phyloP scores from a whole-genome alignment of 2,888 invertebrate genomes.

The Coenonympha glycerion region DNA sequence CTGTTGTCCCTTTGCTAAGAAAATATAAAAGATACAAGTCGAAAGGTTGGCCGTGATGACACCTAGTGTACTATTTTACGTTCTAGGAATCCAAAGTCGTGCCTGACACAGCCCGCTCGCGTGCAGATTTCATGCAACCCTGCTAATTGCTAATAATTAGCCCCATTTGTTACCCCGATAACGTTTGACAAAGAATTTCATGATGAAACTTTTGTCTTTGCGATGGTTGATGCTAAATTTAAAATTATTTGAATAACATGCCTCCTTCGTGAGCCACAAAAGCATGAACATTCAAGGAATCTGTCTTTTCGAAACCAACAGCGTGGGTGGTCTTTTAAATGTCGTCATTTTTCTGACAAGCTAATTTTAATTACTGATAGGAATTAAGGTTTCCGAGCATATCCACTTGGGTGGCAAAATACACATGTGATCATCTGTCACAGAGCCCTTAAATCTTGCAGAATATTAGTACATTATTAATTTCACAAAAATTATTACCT shows the following conservation, averaged over 20 bases:
- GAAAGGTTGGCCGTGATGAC: slow-evolving; percentile 29
- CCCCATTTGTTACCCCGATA: slow-evolving; percentile 20
- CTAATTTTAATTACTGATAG: neutral
- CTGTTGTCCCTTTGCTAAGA: too few relatives aligned
- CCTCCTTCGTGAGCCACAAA: neutral
- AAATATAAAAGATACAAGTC: neutral
- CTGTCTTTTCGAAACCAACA: too few relatives aligned
- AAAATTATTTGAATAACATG: neutral
- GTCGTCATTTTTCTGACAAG: neutral
- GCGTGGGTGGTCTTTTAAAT: neutral
- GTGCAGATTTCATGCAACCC: slow-evolving; percentile 37
- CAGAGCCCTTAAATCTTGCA: too few relatives aligned
- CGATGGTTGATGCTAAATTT: neutral
- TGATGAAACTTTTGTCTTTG: slow-evolving; percentile 6
- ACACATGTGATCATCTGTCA: too few relatives aligned
- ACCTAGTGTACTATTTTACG: slow-evolving; percentile 39
- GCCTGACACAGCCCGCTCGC: slow-evolving; percentile 53
- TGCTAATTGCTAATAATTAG: slow-evolving; percentile 51
- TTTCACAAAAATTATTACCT: too few relatives aligned
- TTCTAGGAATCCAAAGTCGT: slow-evolving; percentile 40
- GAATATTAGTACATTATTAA: too few relatives aligned
- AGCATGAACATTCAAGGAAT: neutral
- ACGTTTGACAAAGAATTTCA: slow-evolving; percentile 19
- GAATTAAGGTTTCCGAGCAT: too few relatives aligned
- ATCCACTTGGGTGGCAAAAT: too few relatives aligned